Evolutionary conservation across 2,113 vertebrate species (phyloP).

Genomic region (Meriones unguiculatus): DNA sequence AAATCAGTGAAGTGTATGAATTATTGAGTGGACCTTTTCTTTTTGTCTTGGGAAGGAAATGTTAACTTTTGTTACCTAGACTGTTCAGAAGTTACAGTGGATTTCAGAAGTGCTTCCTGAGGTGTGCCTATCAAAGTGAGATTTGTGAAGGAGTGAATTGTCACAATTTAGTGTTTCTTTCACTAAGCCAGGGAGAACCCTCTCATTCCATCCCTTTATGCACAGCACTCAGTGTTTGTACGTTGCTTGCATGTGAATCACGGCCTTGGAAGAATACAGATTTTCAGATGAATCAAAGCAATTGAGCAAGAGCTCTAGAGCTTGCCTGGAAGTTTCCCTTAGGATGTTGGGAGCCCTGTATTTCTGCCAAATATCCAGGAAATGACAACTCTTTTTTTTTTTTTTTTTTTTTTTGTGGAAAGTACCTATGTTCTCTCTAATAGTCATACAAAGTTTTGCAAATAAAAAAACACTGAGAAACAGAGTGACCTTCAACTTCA

Average conservation of each 20-base stretch:
- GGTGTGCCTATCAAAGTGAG: background rate
- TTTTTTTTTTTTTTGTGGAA: background rate
- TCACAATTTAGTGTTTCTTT: background rate
- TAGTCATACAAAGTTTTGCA: conserved; percentile 12
- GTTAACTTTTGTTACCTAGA: background rate
- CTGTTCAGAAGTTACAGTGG: background rate
- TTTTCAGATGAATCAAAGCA: conserved; percentile 44
- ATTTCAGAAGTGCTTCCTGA: background rate
- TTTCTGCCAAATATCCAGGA: conserved; percentile 13
- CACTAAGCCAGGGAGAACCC: background rate
- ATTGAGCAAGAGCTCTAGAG: background rate
- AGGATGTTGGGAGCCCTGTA: background rate
- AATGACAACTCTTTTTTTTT: background rate
- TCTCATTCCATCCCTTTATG: background rate
- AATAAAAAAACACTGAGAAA: conserved; percentile 17
- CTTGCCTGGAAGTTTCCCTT: background rate
- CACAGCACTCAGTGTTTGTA: background rate
- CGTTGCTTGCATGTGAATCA: conserved; percentile 7
- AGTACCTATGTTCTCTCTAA: conserved; percentile 10
- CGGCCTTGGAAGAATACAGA: background rate
- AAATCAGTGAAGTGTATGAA: conserved; percentile 12
- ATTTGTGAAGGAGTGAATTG: too few species aligned
- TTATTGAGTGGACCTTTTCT: conserved; percentile 19
- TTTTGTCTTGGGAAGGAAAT: background rate
- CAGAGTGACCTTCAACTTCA: background rate